Evolutionary conservation across 2,113 vertebrate species (phyloP), one percentile per base, ranked within the genome.

Genomic region (Forbesichthys papilliferus): DNA sequence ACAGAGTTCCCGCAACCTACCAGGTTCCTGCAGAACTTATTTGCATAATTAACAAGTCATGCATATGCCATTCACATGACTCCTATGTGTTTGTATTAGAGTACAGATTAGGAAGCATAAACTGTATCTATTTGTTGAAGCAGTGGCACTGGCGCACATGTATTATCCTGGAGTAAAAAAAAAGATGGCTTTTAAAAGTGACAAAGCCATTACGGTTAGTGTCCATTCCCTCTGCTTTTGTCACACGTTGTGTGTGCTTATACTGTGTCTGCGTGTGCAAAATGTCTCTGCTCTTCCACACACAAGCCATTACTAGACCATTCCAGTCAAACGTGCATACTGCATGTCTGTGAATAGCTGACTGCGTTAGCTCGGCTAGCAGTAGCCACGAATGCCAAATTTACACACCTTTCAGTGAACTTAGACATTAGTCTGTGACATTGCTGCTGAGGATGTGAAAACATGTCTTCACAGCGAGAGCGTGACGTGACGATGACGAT

Each of bases 11-110:
- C 34, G 85, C 87, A 91, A 91, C 88, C 91, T 87, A 88, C 88
- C 87, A 88, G 85, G 84, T 89, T 89, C 80, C 84, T 83, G 74
- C 81, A 68, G 81, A 78, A 84, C 84, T 80, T 59, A 90, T 93
- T 92, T 92, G 85, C 92, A 93, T 93, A 93, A 93, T 92, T 91
- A 92, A 92, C 91, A 91, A 92, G 87, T 91, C 87, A 86, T 91
- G 88, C 86, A 90, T 86, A 82, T 86, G 85, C 87, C 87, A 81
- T 85, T 92, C 78, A 87, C 75, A 83, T 81, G 73, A 90, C 82
- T 90, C 81, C 83, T 77, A 88, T 90, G 89, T 69, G 83, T 90
- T 86, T 78, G 80, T 81, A 49, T 34, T 66, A 73, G 54, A 78
- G 80, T 87, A 85, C 34, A 71, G 83, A 82, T 81, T 82, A 87